A percentile compares a stretch with the other conserved stretches of the same genome.
Conservation (phyloP, 2,888 invertebrate species). For the Lasiommata megera region DNA sequence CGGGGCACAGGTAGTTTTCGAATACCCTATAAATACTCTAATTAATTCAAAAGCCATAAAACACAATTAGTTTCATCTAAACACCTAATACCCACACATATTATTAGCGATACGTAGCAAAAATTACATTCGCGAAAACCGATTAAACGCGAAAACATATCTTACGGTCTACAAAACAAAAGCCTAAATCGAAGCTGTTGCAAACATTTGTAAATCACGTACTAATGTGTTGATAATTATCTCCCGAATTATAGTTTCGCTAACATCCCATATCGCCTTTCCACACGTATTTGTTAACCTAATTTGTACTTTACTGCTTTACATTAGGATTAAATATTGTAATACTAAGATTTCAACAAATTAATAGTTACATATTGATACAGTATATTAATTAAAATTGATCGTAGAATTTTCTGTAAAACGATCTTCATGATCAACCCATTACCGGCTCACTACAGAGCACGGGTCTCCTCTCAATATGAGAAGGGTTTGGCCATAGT, state of each 20-base stretch:
- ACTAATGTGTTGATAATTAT: slow-evolving; percentile 29
- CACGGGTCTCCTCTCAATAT: no score
- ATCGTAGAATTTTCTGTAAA: no score
- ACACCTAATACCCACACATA: slow-evolving; percentile 27
- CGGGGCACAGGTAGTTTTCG: neutral
- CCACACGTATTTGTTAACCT: neutral
- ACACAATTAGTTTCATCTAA: slow-evolving; percentile 28
- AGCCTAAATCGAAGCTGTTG: neutral
- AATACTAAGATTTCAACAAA: neutral
- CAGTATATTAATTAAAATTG: neutral
- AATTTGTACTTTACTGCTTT: neutral
- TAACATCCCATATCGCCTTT: slow-evolving; percentile 7
- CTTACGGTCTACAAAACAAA: slow-evolving; percentile 4
- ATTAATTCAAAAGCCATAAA: slow-evolving; percentile 28
- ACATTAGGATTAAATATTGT: neutral
- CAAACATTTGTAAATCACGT: slow-evolving; percentile 3
- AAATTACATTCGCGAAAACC: neutral
- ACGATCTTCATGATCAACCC: no score
- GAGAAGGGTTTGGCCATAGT: no score
- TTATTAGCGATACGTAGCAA: slow-evolving; percentile 10
- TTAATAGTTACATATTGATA: neutral
- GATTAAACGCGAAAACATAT: slow-evolving; percentile 8
- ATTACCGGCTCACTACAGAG: no score
- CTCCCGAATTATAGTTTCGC: slow-evolving; percentile 16
- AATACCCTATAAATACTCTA: slow-evolving; percentile 16